phyloP scores from a whole-genome alignment of 2,888 invertebrate species.

The Heliconius erato region DNA sequence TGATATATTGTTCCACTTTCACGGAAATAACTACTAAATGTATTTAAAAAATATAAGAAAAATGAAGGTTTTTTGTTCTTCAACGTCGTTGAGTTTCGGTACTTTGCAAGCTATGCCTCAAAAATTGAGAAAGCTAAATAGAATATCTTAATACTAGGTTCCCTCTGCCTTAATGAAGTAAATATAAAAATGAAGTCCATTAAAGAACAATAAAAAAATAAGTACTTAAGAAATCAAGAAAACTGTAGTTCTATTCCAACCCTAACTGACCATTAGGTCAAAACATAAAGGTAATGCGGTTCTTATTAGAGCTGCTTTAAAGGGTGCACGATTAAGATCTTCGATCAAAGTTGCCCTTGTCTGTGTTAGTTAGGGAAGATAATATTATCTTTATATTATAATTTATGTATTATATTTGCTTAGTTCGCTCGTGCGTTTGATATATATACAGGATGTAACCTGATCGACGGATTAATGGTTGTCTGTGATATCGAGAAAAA shows the following conservation, averaged over 20 bases:
- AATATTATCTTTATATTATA: conserved; percentile 1
- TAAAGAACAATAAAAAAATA: background rate
- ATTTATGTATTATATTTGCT: background rate
- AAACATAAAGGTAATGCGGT: conserved; percentile 34
- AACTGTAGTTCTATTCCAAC: background rate
- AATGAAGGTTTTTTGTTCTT: too few relatives aligned
- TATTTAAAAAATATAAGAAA: too few relatives aligned
- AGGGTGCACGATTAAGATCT: conserved; percentile 23
- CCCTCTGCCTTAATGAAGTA: too few relatives aligned
- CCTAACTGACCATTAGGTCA: conserved; percentile 6
- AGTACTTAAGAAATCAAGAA: background rate
- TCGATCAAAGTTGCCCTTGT: conserved; percentile 15
- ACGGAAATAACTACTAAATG: too few relatives aligned
- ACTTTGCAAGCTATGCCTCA: too few relatives aligned
- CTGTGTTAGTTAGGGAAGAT: background rate
- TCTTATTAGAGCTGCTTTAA: conserved; percentile 28
- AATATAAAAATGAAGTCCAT: background rate
- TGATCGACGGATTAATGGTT: background rate
- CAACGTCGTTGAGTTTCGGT: too few relatives aligned
- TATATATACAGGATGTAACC: background rate
- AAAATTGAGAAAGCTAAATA: too few relatives aligned
- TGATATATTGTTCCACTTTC: too few relatives aligned
- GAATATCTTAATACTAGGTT: too few relatives aligned
- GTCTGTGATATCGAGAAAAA: too few relatives aligned
- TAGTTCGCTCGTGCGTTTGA: background rate